Conservation (phyloP, 2,797 vertebrate genomes). For the Ciconia nigra region DNA sequence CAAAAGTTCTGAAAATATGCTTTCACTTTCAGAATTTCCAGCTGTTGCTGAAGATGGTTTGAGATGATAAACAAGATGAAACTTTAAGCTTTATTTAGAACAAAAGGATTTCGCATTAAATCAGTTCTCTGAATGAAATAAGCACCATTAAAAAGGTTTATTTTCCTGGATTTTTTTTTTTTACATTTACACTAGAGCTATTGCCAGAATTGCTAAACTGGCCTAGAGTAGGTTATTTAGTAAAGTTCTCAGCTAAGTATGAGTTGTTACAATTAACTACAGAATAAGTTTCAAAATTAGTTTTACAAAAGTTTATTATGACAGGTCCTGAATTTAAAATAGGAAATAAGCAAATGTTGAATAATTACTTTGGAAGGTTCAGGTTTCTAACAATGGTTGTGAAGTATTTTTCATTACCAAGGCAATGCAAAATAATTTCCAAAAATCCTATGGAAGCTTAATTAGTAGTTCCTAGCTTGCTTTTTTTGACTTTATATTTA, state of each 20-base stretch:
- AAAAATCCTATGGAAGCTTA: not conserved
- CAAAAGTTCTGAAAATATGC: slow-evolving; percentile 10
- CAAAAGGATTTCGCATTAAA: not conserved
- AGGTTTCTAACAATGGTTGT: not conserved
- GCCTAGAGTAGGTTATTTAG: not conserved
- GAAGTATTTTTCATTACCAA: not conserved
- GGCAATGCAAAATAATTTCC: not conserved
- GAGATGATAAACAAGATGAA: slow-evolving; percentile 17
- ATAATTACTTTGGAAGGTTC: not conserved
- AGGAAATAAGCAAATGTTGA: not conserved
- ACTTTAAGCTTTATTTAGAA: not conserved
- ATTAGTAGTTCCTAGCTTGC: not conserved
- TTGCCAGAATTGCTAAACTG: not conserved
- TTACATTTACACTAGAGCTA: not conserved
- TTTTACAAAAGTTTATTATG: not conserved
- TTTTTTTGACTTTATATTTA: too few species aligned
- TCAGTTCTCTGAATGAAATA: not conserved
- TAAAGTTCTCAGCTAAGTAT: not conserved
- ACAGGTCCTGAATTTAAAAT: not conserved
- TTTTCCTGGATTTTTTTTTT: not conserved
- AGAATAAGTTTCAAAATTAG: not conserved
- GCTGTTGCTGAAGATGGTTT: slow-evolving; percentile 28
- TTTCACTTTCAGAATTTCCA: slow-evolving; percentile 65
- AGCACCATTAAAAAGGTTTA: not conserved
- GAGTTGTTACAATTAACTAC: not conserved